Base-by-base conservation (phyloP, 2,888 invertebrate genomes). In the Diaprepes abbreviatus region DNA sequence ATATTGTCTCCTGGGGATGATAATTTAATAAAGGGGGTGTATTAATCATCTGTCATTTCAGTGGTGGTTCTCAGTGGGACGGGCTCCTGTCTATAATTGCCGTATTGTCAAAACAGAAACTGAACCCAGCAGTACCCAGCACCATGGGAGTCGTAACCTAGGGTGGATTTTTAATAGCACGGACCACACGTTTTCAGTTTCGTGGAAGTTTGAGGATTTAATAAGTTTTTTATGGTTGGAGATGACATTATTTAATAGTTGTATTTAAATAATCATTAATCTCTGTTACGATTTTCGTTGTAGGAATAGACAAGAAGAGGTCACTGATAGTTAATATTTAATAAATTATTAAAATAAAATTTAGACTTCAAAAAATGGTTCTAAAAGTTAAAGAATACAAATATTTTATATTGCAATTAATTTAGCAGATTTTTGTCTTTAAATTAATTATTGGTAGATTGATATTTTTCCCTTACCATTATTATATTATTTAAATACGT, bases 31-130 rank as follows among this genome's bases (percentile, higher is more conserved):
- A 83, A 71, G 54, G 79, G 75, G 77, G 78, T 75, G 75, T 81
- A 83, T 83, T 83, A 83, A 83, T 83, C 83, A 82, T 81, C 78
- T 82, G 83, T 82, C 82, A 79, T 76, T 77, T 62, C 72, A 74
- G 76, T 78, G 78, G 79, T 78, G 79, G 45, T 36, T 78, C 80
- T 76, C 79, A 79, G 81, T 81, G 81, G 82, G 82, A 77, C 76
- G 80, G 77, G 77, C 80, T 80, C 75, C 79, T 78, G 80, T 79
- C 81, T 75, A 78, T 83, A 83, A 83, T 83, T 83, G 83, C 80
- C 78, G 80, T 81, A 83, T 83, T 83, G 83, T 83, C 82, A 82
- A 82, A 82, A 82, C 80, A 81, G 75, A 80, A 79, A 79, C 79
- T 79, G 76, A 69, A 76, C 80, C 74, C 80, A 79, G 79, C 77